phyloP scores from a whole-genome alignment of 2,113 vertebrate species.

The Aptenodytes patagonicus region DNA sequence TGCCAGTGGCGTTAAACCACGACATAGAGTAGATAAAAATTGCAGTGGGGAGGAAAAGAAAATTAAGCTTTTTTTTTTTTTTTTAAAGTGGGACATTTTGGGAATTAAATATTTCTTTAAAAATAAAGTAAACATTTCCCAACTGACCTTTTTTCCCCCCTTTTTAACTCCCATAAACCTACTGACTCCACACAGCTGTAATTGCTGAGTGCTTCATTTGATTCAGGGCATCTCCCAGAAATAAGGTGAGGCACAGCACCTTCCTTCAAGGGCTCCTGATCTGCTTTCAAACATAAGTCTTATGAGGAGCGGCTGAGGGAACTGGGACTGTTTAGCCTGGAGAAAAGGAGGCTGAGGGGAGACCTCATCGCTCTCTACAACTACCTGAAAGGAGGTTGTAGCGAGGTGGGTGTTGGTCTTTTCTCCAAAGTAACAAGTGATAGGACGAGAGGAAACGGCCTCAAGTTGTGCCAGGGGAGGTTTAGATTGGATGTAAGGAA shows the following conservation, averaged over 20 bases:
- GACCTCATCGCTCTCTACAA: too few relatives aligned
- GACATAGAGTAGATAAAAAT: neutral
- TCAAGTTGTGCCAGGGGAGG: too few relatives aligned
- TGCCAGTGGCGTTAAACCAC: too few relatives aligned
- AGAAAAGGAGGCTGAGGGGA: too few relatives aligned
- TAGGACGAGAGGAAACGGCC: too few relatives aligned
- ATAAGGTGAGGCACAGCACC: neutral
- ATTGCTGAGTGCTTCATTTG: neutral
- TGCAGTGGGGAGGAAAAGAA: neutral
- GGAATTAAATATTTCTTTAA: neutral
- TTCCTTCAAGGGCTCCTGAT: neutral
- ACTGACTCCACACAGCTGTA: neutral
- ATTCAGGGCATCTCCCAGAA: neutral
- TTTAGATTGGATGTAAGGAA: too few relatives aligned
- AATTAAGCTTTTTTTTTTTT: too few relatives aligned
- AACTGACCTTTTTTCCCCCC: fast-evolving
- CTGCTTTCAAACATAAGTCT: neutral
- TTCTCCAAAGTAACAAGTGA: too few relatives aligned
- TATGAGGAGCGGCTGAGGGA: too few relatives aligned
- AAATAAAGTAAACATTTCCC: neutral
- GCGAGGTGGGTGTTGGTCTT: too few relatives aligned
- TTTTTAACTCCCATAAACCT: neutral
- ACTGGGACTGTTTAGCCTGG: too few relatives aligned
- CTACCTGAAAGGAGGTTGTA: too few relatives aligned
- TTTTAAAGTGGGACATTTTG: neutral